Base-by-base conservation (phyloP, 2,888 invertebrate species). In the Bellardia pandia region DNA sequence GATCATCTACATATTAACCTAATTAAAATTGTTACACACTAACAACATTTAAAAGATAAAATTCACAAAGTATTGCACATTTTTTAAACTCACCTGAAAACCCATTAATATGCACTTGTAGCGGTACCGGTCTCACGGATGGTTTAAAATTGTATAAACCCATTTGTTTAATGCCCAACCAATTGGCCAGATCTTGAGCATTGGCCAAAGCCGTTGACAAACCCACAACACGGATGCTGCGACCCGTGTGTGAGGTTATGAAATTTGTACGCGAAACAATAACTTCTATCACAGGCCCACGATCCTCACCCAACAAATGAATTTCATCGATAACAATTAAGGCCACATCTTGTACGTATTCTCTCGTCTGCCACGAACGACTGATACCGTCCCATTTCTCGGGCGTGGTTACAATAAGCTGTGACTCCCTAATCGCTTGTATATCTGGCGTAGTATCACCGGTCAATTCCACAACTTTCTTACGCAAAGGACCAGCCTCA, bases 361-460 rank as follows among this genome's bases (percentile, higher is more conserved):
- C 96, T 90, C 99, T 95, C 0, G 98, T 99, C 92, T 99, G 98
- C 99, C 99, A 99, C 87, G 98, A 98, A 85, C 99, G 95, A 94
- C 98, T 99, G 91, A 99, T 98, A 77, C 99, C 99, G 94, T 99
- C 99, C 99, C 99, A 99, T 93, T 99, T 99, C 94, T 99, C 99
- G 0, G 99, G 99, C 0, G 99, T 99, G 0, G 99, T 99, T 0
- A 99, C 98, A 89, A 99, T 99, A 0, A 99, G 96, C 92, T 98
- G 96, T 0, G 99, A 96, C 74, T 94, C 95, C 0, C 96, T 95
- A 84, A 99, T 98, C 0, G 98, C 96, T 85, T 95, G 94, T 78
- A 96, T 95, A 91, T 98, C 97, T 0, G 98, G 98, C 0, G 97
- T 96, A 0, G 97, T 96, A 92, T 97, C 97, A 92, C 99, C 99